Evolutionary conservation across 2,888 invertebrate species (phyloP).

Genomic region (Rugalucina vietnamica): DNA sequence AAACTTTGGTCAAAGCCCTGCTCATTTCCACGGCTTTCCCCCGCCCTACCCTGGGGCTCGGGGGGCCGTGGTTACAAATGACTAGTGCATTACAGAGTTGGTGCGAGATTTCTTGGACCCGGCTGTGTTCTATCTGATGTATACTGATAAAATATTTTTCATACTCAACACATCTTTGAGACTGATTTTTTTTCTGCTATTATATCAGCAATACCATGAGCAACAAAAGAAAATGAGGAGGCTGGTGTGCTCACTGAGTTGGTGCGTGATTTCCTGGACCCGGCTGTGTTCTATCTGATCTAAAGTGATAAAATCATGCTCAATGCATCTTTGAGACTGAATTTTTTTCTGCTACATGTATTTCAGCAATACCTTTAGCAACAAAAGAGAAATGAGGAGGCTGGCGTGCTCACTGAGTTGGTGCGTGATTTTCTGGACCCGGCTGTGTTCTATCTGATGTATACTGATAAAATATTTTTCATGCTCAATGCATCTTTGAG

Average conservation of each 20-base stretch:
- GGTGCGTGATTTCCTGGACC: slow-evolving; percentile 84
- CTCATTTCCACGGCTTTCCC: too few relatives aligned
- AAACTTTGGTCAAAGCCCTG: too few relatives aligned
- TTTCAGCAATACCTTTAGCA: slow-evolving; percentile 70
- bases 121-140: slow-evolving; percentile 82
- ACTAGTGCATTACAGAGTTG: too few relatives aligned
- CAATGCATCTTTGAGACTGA: too few relatives aligned
- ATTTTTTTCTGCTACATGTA: too few relatives aligned
- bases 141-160: slow-evolving; percentile 81
- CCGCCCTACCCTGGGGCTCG: too few relatives aligned
- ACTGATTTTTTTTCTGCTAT: too few relatives aligned
- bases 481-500: too few relatives aligned
- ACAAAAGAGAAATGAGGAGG: slow-evolving; percentile 79
- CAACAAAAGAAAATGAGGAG: slow-evolving; percentile 78
- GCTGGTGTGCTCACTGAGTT: slow-evolving; percentile 83
- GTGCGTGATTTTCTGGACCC: slow-evolving; percentile 84
- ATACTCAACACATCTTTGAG: too few relatives aligned
- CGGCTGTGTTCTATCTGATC: slow-evolving; percentile 83
- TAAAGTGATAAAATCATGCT: slow-evolving; percentile 82
- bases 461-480: too few relatives aligned
- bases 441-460: slow-evolving; percentile 83
- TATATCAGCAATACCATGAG: slow-evolving; percentile 66
- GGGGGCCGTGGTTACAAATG: too few relatives aligned
- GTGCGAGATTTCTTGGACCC: slow-evolving; percentile 84
- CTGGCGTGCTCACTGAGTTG: slow-evolving; percentile 83